phyloP scores from a whole-genome alignment of 2,113 vertebrate genomes.

The Nipponia nippon region DNA sequence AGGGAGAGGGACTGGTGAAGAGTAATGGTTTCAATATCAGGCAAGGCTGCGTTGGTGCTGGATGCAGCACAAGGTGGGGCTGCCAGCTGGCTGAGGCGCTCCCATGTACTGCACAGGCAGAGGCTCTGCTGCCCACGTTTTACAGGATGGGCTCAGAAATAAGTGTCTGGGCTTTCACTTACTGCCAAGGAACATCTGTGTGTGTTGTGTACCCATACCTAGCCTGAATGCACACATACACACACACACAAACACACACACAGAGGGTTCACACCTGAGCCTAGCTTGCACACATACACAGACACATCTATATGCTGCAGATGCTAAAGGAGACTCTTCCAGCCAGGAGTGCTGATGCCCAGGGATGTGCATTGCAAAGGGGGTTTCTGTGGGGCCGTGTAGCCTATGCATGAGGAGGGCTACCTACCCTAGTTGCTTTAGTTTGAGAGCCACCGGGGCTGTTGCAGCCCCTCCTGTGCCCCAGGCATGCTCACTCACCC shows the following conservation, averaged over 20 bases:
- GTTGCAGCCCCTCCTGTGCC: background rate
- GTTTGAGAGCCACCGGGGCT: background rate
- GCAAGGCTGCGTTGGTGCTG: background rate
- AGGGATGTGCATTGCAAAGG: background rate
- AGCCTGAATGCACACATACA: background rate
- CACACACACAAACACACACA: background rate
- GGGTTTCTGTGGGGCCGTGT: background rate
- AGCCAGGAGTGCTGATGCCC: background rate
- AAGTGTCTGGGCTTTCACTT: background rate
- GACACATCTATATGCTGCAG: background rate
- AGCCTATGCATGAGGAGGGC: background rate
- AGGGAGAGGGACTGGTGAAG: background rate
- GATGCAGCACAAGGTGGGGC: conserved; percentile 19
- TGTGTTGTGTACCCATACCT: background rate
- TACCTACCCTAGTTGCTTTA: background rate
- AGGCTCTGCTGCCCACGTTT: background rate
- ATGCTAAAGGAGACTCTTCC: background rate
- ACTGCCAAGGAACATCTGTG: background rate
- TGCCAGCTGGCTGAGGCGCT: conserved; percentile 39
- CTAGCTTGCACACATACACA: background rate
- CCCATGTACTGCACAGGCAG: background rate
- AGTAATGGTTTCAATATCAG: conserved; percentile 49
- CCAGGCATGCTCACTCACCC: background rate
- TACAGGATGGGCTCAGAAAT: background rate
- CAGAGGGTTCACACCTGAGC: background rate